phyloP scores from a whole-genome alignment of 2,888 invertebrate species.

The Trichacis sp. region DNA sequence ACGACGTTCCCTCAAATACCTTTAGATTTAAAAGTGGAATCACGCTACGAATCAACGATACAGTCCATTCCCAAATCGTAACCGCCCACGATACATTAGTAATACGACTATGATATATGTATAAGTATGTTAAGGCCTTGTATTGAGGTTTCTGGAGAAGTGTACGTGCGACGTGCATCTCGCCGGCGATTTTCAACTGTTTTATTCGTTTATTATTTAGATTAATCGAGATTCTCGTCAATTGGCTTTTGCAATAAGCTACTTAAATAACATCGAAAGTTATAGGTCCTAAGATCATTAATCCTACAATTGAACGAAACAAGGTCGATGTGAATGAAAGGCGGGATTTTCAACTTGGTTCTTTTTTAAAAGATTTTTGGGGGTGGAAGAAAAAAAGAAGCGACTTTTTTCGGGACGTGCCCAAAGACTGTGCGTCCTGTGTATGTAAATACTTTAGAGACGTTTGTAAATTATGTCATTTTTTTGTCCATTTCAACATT shows the following conservation, averaged over 20 bases:
- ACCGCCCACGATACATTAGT: constrained; percentile 7
- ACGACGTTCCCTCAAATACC: background rate
- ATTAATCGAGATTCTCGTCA: constrained; percentile 21
- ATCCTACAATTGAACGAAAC: constrained; percentile 60
- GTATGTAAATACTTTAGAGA: no score
- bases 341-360: no score
- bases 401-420: no score
- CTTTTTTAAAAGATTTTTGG: no score
- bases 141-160: constrained; percentile 57
- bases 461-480: no score
- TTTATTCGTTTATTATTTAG: no score
- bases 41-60: constrained; percentile 10
- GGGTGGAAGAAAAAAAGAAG: no score
- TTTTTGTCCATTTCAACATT: no score
- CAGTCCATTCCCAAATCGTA: constrained; percentile 7
- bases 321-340: constrained; percentile 47
- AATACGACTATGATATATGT: constrained; percentile 46
- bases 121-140: constrained; percentile 63
- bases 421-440: no score
- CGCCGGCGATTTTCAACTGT: constrained; percentile 56
- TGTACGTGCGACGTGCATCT: constrained; percentile 37
- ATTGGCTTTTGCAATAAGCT: constrained; percentile 17
- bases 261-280: constrained; percentile 15
- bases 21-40: constrained; percentile 1
- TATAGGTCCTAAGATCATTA: constrained; percentile 39